Percentiles rank a stretch among this genome's conserved stretches.
Conservation (phyloP, 2,113 vertebrate species). For the Sclerurus mexicanus region DNA sequence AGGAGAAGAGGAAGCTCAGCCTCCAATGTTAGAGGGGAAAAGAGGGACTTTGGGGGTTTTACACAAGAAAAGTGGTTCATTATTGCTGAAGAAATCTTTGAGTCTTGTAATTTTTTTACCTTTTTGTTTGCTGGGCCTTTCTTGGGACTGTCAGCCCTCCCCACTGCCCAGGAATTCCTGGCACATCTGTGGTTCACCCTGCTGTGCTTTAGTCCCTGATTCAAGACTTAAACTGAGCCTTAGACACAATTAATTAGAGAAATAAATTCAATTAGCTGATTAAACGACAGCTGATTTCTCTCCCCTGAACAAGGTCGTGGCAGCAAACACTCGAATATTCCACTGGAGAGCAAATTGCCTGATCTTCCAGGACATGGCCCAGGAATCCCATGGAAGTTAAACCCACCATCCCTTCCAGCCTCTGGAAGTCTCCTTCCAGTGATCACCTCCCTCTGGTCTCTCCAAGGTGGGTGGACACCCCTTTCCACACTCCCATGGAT, state of each 20-base stretch:
- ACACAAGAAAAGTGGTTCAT: accelerated
- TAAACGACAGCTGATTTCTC: background rate
- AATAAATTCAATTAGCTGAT: background rate
- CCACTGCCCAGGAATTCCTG: background rate
- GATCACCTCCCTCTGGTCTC: background rate
- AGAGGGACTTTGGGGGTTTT: background rate
- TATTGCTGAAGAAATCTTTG: background rate
- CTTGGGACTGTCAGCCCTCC: background rate
- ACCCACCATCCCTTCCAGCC: background rate
- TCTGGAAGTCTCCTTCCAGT: background rate
- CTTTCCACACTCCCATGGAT: too few species aligned
- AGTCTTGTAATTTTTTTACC: background rate
- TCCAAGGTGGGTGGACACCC: background rate
- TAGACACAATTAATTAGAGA: background rate
- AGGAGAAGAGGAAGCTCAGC: background rate
- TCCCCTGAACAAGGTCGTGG: background rate
- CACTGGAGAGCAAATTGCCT: background rate
- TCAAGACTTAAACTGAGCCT: background rate
- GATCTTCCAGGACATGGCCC: background rate
- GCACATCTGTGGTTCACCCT: background rate
- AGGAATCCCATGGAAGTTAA: background rate
- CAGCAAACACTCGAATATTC: background rate
- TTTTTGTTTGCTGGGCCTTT: background rate
- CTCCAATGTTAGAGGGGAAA: background rate
- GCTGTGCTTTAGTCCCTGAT: background rate